phyloP scores from a whole-genome alignment of 2,888 invertebrate species.

The Lissonota sp. region DNA sequence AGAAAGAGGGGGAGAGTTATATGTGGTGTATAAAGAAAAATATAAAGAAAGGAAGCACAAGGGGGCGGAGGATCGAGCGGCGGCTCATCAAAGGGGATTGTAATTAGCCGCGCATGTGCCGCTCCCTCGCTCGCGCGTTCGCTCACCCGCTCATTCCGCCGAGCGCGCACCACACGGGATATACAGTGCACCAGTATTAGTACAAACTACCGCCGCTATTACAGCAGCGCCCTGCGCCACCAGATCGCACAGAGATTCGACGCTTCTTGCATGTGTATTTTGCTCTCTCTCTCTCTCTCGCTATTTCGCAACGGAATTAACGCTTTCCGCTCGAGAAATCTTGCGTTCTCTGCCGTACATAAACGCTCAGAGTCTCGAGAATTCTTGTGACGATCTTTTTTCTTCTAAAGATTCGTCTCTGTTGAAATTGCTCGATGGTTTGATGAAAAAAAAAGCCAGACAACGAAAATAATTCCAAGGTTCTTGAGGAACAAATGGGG shows the following conservation, averaged over 20 bases:
- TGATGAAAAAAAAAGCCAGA: background rate
- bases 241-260: conserved; percentile 47
- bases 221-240: conserved; percentile 31
- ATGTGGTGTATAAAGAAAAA: conserved; percentile 33
- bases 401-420: conserved; percentile 1
- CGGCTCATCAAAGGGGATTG: conserved; percentile 77
- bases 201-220: background rate
- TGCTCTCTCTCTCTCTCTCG: conserved; percentile 12
- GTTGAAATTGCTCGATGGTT: background rate
- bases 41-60: conserved; percentile 59
- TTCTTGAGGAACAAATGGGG: background rate
- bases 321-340: conserved; percentile 38
- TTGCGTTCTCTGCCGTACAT: conserved; percentile 5
- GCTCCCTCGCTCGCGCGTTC: conserved; percentile 67
- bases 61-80: conserved; percentile 65
- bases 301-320: conserved; percentile 41
- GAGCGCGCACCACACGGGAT: conserved; percentile 23
- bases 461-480: background rate
- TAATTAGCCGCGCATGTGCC: conserved; percentile 80
- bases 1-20: conserved; percentile 46
- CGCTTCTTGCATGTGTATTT: conserved; percentile 21
- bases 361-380: background rate
- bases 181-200: background rate
- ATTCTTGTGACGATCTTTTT: background rate
- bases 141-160: conserved; percentile 58